phyloP scores from a whole-genome alignment of 2,888 invertebrate genomes.

The Osedax frankpressi region DNA sequence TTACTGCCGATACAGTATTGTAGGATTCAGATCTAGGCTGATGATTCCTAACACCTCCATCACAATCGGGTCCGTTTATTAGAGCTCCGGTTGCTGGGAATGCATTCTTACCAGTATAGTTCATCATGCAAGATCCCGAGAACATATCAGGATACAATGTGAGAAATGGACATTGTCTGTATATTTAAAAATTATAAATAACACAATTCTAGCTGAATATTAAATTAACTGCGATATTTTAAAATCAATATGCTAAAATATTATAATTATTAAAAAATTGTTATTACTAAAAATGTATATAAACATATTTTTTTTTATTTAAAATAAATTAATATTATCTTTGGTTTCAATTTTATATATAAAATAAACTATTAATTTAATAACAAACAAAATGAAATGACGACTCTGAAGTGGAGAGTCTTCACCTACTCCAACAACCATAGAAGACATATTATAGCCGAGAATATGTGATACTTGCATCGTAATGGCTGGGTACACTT shows the following conservation, averaged over 20 bases:
- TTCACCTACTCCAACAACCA: not conserved
- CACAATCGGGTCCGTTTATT: not conserved
- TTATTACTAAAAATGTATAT: too few species aligned
- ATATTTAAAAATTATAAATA: too few species aligned
- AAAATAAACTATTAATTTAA: too few species aligned
- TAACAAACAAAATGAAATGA: not conserved
- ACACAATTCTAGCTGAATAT: too few species aligned
- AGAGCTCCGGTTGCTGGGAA: not conserved
- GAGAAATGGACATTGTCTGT: not conserved
- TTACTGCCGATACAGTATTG: not conserved
- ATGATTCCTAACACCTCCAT: not conserved
- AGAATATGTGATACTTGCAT: not conserved
- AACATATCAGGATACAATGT: not conserved
- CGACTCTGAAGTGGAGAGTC: not conserved
- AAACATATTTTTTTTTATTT: too few species aligned
- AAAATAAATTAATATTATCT: too few species aligned
- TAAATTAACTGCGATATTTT: too few species aligned
- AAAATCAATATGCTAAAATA: too few species aligned
- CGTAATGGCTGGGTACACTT: not conserved
- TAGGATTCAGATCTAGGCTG: not conserved
- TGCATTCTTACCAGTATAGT: not conserved
- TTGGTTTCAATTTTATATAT: too few species aligned
- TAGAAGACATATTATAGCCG: not conserved
- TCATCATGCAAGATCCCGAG: not conserved
- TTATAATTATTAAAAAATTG: too few species aligned